Percentiles rank a stretch among this genome's conserved stretches.
phyloP scores from a whole-genome alignment of 2,113 vertebrate genomes.

The Nothobranchius furzeri region DNA sequence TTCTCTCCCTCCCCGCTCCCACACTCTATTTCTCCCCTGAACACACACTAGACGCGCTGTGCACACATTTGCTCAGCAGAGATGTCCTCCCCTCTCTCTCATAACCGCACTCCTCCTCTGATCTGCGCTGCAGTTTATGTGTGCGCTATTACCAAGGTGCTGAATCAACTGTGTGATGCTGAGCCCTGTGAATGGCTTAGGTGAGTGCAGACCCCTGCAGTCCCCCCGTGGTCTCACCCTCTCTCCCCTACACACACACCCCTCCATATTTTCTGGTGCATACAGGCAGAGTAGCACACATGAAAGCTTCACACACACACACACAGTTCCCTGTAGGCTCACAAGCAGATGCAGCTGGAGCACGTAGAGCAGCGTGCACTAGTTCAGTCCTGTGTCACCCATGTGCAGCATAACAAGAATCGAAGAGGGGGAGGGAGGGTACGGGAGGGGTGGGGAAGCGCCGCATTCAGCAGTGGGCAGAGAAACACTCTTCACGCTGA shows the following conservation, averaged over 20 bases:
- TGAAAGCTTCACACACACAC: conserved; percentile 15
- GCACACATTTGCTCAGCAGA: conserved; percentile 62
- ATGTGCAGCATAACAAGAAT: conserved; percentile 58
- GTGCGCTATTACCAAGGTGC: conserved; percentile 68
- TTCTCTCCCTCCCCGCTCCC: conserved; percentile 29
- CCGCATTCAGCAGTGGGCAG: conserved; percentile 39
- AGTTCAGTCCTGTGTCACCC: conserved; percentile 62
- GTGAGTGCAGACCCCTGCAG: conserved; percentile 65
- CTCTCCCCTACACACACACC: not conserved
- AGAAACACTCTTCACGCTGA: conserved; percentile 1
- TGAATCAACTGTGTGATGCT: conserved; percentile 70
- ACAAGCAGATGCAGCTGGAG: conserved; percentile 68
- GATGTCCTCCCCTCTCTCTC: conserved; percentile 34
- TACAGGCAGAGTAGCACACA: conserved; percentile 25
- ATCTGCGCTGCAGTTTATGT: conserved; percentile 71
- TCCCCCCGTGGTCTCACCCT: conserved; percentile 36
- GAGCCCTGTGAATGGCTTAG: conserved; percentile 58
- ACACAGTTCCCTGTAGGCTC: conserved; percentile 56
- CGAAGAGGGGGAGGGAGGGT: conserved; percentile 12
- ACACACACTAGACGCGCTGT: conserved; percentile 53
- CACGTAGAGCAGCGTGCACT: conserved; percentile 44
- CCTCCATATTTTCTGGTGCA: conserved; percentile 50
- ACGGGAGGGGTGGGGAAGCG: conserved; percentile 20
- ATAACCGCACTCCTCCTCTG: conserved; percentile 61
- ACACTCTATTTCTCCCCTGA: conserved; percentile 44